Base-by-base conservation (phyloP, 2,888 invertebrate species). In the Lasioglossum calceatum region DNA sequence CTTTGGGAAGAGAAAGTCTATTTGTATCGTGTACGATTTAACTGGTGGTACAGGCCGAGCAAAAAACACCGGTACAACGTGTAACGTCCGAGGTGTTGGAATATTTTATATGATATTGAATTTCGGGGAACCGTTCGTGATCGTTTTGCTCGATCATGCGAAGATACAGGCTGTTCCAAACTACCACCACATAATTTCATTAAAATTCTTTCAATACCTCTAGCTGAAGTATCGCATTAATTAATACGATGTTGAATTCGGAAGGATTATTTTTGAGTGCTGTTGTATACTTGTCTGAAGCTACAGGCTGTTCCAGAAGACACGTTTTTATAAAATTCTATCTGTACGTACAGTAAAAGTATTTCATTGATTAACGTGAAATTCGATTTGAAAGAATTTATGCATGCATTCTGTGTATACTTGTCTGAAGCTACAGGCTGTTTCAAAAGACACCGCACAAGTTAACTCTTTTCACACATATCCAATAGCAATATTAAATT, bases 1-100 rank as follows among this genome's bases (percentile, higher is more conserved):
- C 67, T 32, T 67, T 67, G 67, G 67, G 36, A 67, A 67, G 67
- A 67, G 67, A 67, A 67, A 67, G 67, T 67, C 67, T 67, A 67
- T 67, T 67, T 67, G 67, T 67, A 67, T 67, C 67, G 36, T 67
- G 67, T 36, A 36, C 67, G 67, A 67, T 67, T 67, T 67, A 67
- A 67, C 32, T 36, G 19, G 36, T 5, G 61, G 61, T 61, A 61
- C 61, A 61, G 61, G 61, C 27, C 61, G 61, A n/a, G 61, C 61
- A 27, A 61, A 61, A 61, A 0, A 16, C 16, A 14, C 0, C n/a
- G 27, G 16, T 10, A 10, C 58, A 4, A 23, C 10, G 23, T 58
- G n/a, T n/a, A 54, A 54, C n/a, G n/a, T 54, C 27, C 61, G 27
- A 61, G 61, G 23, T 27, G 27, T 12, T 14, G n/a, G 27, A 61